Evolutionary conservation across 2,113 vertebrate genomes (phyloP), one percentile per base, ranked within the genome.

Genomic region (Rhinoderma darwinii): DNA sequence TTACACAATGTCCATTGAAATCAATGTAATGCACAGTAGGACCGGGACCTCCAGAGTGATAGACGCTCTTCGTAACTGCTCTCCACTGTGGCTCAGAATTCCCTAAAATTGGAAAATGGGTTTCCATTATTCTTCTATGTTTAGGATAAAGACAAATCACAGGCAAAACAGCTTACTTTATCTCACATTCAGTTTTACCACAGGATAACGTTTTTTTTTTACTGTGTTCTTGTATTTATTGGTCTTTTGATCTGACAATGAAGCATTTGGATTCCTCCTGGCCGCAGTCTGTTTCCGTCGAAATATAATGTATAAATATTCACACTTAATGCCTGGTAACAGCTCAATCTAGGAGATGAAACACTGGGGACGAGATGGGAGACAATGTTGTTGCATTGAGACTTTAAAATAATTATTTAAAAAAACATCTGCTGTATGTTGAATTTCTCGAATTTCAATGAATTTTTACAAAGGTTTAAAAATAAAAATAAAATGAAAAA

Each of bases 341-440:
- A 1, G 2, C 4, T 70, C 7, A 35, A 43, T 73, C 12, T 75
- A 14, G 14, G 3, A 43, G 14, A 22, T 41, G 39, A 73, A 73
- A 41, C 37, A 73, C 5, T 68, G 27, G 32, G n/a, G 66, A 70
- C 15, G 27, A 4, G 27, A 68, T 32, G 20, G 9, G 22, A 25
- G 70, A 25, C 9, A 22, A 74, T 15, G 18, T 72, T 72, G 15
- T 35, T 32, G 30, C n/a, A 4, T 25, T 59, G 51, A 30, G 30
- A 70, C 12, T 35, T 18, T 75, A 44, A 70, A n/a, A n/a, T 47
- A 78, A 4, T 20, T 75, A 44, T 44, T 25, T 44, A 74, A 5
- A 8, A 35, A 54, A 54, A 59, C 12, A 79, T 37, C 51, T 56
- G 50, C 77, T 56, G 30, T 79, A 59, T 79, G 51, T 79, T 68